Percentiles rank a stretch among this genome's conserved stretches.
Evolutionary conservation across 2,797 vertebrate species (phyloP).

Genomic region (Onychomys arenicola): DNA sequence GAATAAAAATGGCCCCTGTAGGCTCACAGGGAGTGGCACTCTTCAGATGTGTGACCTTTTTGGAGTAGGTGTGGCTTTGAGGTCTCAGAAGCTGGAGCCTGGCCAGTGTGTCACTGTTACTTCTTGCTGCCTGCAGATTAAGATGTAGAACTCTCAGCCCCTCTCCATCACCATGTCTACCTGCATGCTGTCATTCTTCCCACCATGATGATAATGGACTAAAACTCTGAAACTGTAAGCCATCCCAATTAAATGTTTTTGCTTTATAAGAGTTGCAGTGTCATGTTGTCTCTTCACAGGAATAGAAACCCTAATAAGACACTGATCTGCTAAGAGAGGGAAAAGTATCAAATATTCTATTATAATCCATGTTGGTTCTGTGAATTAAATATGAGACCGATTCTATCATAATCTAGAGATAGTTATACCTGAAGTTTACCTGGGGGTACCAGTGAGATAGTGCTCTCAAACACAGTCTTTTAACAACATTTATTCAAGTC

Average conservation of each 20-base stretch:
- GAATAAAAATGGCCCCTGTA: not conserved
- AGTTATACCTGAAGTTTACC: not conserved
- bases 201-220: not conserved
- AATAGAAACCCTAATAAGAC: not conserved
- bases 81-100: not conserved
- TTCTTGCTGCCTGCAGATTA: not conserved
- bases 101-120: not conserved
- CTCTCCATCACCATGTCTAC: not conserved
- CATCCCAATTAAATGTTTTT: not conserved
- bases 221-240: not conserved
- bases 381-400: slow-evolving; percentile 35
- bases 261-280: not conserved
- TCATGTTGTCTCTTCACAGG: not conserved
- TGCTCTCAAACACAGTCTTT: not conserved
- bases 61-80: not conserved
- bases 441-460: not conserved
- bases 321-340: slow-evolving; percentile 14
- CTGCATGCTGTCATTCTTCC: not conserved
- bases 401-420: not conserved
- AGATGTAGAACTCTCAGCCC: not conserved
- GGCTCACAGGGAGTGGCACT: not conserved
- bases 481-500: not conserved
- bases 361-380: not conserved
- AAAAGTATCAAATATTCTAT: slow-evolving; percentile 5
- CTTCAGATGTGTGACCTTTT: not conserved